Conservation (phyloP, 2,888 invertebrate genomes). For the Acleris cristana region DNA sequence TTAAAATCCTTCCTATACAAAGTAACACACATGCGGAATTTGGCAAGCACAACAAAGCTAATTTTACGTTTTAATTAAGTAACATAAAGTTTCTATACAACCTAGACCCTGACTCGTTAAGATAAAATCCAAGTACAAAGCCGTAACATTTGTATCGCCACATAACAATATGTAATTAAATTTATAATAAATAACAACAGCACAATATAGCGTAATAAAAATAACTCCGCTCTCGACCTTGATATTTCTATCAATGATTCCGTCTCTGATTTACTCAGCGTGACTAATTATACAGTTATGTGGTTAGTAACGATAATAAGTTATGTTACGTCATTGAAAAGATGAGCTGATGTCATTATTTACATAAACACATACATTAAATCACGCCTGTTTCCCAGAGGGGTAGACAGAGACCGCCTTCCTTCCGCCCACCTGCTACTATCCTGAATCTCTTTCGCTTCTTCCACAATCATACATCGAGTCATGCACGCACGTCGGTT, state of each 20-base stretch:
- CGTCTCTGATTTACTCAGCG: constrained; percentile 12
- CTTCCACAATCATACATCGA: too few species aligned
- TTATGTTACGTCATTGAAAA: constrained; percentile 24
- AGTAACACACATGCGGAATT: too few species aligned
- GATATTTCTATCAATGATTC: constrained; percentile 23
- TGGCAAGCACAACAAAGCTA: too few species aligned
- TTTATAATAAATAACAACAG: constrained; percentile 1
- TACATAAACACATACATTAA: too few species aligned
- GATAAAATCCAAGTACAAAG: constrained; percentile 21
- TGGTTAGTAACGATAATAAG: constrained; percentile 9
- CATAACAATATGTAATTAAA: constrained; percentile 14
- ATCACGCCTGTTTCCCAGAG: too few species aligned
- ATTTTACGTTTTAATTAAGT: constrained; percentile 2
- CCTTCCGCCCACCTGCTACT: too few species aligned
- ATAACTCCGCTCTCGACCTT: constrained; percentile 15
- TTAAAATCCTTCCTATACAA: too few species aligned
- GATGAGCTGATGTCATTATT: constrained; percentile 18
- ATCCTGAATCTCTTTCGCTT: too few species aligned
- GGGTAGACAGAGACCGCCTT: too few species aligned
- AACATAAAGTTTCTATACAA: constrained; percentile 1
- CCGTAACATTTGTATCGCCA: constrained; percentile 19
- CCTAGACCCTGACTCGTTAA: constrained; percentile 13
- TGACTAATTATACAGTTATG: constrained; percentile 31
- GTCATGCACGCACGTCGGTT: too few species aligned
- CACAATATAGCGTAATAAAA: constrained; percentile 17